Evolutionary conservation across 2,113 vertebrate species (phyloP).

Genomic region (Phaethornis superciliosus): DNA sequence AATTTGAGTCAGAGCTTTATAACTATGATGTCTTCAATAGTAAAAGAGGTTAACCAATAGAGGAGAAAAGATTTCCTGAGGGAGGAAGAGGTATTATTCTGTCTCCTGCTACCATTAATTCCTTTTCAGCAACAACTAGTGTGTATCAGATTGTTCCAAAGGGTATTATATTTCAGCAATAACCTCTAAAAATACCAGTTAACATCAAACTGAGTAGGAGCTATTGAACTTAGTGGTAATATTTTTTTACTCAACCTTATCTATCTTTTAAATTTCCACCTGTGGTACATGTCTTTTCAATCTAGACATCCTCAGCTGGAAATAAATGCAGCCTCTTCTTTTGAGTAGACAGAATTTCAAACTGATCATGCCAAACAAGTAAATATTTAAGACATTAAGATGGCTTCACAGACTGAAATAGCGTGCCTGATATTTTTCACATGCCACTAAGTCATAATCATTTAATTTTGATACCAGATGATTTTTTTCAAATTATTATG

Average conservation of each 20-base stretch:
- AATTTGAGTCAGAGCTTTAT: background rate
- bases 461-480: background rate
- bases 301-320: background rate
- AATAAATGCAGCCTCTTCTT: background rate
- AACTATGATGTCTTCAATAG: background rate
- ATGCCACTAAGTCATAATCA: background rate
- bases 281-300: background rate
- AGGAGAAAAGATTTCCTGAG: background rate
- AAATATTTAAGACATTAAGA: background rate
- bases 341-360: background rate
- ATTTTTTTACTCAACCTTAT: background rate
- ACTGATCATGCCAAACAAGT: background rate
- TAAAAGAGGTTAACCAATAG: background rate
- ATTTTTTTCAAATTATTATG: background rate
- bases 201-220: background rate
- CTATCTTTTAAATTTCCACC: background rate
- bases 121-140: background rate
- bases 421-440: background rate
- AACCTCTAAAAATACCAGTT: background rate
- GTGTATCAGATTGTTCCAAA: background rate
- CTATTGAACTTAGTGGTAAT: background rate
- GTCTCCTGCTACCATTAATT: constrained; percentile 1
- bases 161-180: background rate
- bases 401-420: background rate
- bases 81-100: background rate